Conservation (phyloP, 2,113 vertebrate species). For the Coryphaenoides rupestris region DNA sequence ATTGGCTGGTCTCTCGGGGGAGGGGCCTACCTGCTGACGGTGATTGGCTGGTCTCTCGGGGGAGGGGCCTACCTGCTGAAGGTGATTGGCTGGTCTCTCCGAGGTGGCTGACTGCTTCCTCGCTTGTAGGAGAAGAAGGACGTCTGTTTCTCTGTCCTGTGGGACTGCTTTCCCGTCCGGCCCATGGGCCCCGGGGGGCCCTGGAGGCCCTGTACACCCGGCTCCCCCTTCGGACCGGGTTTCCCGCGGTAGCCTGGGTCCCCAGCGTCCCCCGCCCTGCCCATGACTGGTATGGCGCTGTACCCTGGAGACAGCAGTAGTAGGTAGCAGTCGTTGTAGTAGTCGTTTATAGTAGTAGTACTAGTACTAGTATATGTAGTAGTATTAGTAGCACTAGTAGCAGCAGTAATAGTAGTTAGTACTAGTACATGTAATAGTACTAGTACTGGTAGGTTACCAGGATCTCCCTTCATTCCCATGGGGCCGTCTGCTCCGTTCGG, state of each 20-base stretch:
- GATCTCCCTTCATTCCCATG: conserved; percentile 46
- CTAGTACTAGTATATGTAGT: not conserved
- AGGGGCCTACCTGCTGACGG: not conserved
- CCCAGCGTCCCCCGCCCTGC: conserved; percentile 28
- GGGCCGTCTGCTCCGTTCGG: conserved; percentile 29
- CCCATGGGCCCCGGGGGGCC: conserved; percentile 1
- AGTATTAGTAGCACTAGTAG: not conserved
- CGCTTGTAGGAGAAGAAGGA: conserved; percentile 46
- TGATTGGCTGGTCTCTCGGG: not conserved
- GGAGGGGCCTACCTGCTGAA: conserved; percentile 35
- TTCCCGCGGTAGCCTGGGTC: conserved; percentile 36
- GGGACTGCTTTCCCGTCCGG: conserved; percentile 33
- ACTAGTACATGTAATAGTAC: not conserved
- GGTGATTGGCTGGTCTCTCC: not conserved
- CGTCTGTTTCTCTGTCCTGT: not conserved
- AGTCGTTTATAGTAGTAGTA: not conserved
- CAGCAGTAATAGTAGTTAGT: no score
- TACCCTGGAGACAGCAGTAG: conserved; percentile 38
- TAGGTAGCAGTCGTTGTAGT: no score
- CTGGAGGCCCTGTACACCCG: not conserved
- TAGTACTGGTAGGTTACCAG: conserved; percentile 42
- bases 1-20: no score
- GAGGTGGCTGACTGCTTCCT: fast-evolving
- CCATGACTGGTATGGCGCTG: not conserved
- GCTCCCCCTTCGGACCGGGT: conserved; percentile 45